Conservation (phyloP, 2,113 vertebrate genomes). For the Pyxicephalus adspersus region DNA sequence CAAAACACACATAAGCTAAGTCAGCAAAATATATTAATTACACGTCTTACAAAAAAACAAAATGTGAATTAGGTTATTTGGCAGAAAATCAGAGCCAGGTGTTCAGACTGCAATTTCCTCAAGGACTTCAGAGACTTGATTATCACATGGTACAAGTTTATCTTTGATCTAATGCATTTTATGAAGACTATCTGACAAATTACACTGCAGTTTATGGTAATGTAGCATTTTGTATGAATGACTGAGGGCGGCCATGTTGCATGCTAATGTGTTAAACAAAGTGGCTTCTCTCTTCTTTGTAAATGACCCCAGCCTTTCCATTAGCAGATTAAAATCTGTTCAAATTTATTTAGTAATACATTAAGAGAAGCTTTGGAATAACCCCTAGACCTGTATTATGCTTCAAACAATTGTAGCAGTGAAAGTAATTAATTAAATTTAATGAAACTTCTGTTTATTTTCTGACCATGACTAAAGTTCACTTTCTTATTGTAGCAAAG, state of each 20-base stretch:
- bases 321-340: conserved; percentile 84
- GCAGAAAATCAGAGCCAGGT: conserved; percentile 65
- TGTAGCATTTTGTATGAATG: conserved; percentile 84
- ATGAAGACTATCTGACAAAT: conserved; percentile 73
- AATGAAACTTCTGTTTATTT: conserved; percentile 77
- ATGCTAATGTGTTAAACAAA: conserved; percentile 78
- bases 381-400: conserved; percentile 76
- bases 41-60: conserved; percentile 39
- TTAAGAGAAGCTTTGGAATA: conserved; percentile 75
- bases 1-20: conserved; percentile 22
- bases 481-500: conserved; percentile 34
- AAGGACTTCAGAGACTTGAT: conserved; percentile 60
- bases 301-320: conserved; percentile 77
- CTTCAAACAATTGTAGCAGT: conserved; percentile 73
- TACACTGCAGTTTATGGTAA: conserved; percentile 80
- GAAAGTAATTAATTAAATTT: conserved; percentile 78
- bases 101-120: conserved; percentile 68
- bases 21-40: conserved; percentile 15
- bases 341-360: conserved; percentile 86
- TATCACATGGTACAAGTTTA: conserved; percentile 66
- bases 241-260: conserved; percentile 66
- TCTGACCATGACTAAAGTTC: conserved; percentile 67
- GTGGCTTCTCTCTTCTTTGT: conserved; percentile 72
- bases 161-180: conserved; percentile 74
- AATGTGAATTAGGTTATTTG: conserved; percentile 61